Evolutionary conservation across 2,113 vertebrate species (phyloP).

Genomic region (Ploceus nigricollis): DNA sequence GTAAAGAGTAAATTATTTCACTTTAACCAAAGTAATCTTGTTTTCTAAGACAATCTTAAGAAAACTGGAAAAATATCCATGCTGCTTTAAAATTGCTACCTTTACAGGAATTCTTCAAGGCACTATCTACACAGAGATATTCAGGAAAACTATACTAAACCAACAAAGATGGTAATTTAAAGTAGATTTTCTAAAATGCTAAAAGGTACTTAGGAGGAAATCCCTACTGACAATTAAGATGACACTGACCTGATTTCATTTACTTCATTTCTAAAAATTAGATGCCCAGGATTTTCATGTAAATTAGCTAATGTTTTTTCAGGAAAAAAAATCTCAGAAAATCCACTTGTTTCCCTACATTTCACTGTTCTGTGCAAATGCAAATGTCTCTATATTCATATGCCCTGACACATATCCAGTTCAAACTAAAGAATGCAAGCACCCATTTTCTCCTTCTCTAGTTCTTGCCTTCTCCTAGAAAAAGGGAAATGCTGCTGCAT

Average conservation of each 20-base stretch:
- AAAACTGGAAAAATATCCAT: not conserved
- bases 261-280: not conserved
- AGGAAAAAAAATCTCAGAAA: not conserved
- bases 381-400: not conserved
- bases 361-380: not conserved
- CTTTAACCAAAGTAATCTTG: not conserved
- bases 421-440: not conserved
- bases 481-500: not conserved
- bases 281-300: not conserved
- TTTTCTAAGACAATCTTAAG: not conserved
- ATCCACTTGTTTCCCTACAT: not conserved
- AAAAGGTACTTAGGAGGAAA: not conserved
- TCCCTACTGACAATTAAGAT: not conserved
- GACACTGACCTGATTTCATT: not conserved
- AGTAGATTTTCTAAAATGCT: not conserved
- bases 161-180: not conserved
- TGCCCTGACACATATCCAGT: not conserved
- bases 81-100: not conserved
- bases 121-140: not conserved
- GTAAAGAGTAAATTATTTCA: not conserved
- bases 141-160: not conserved
- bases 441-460: not conserved
- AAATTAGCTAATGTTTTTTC: not conserved
- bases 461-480: not conserved
- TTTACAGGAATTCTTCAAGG: not conserved